phyloP scores from a whole-genome alignment of 2,113 vertebrate species.

The Rallus limicola region DNA sequence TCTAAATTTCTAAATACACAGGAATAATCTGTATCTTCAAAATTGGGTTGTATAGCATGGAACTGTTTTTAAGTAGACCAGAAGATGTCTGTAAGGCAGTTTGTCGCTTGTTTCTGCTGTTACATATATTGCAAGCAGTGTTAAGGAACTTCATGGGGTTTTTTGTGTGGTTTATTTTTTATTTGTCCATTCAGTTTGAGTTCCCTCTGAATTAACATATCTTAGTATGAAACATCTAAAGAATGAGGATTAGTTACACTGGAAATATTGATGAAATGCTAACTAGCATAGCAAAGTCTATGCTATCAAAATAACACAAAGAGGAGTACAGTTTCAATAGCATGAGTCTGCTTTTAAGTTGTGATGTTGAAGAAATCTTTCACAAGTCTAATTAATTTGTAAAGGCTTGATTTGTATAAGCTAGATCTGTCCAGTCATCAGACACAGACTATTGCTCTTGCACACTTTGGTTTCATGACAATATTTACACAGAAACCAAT shows the following conservation, averaged over 20 bases:
- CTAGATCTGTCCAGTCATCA: slow-evolving; percentile 7
- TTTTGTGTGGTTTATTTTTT: not conserved
- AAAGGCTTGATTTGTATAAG: slow-evolving; percentile 19
- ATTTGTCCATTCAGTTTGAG: not conserved
- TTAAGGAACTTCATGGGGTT: not conserved
- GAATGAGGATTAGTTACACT: not conserved
- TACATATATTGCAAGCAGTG: not conserved
- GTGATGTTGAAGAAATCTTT: slow-evolving; percentile 24
- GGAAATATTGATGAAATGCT: not conserved
- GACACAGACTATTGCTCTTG: not conserved
- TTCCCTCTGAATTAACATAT: not conserved
- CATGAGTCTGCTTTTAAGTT: not conserved
- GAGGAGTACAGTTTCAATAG: not conserved
- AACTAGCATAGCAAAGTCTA: not conserved
- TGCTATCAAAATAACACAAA: not conserved
- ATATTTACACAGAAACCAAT: slow-evolving; percentile 43
- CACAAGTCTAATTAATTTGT: slow-evolving; percentile 28
- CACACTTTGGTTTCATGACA: not conserved
- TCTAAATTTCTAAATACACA: not conserved
- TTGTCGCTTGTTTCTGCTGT: not conserved
- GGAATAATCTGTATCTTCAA: not conserved
- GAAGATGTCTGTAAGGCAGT: not conserved
- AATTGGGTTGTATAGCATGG: not conserved
- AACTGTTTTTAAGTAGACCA: not conserved
- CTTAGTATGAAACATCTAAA: not conserved